Evolutionary conservation across 2,797 vertebrate genomes (phyloP), one percentile per base, ranked within the genome.

Genomic region (Lepus townsendii): DNA sequence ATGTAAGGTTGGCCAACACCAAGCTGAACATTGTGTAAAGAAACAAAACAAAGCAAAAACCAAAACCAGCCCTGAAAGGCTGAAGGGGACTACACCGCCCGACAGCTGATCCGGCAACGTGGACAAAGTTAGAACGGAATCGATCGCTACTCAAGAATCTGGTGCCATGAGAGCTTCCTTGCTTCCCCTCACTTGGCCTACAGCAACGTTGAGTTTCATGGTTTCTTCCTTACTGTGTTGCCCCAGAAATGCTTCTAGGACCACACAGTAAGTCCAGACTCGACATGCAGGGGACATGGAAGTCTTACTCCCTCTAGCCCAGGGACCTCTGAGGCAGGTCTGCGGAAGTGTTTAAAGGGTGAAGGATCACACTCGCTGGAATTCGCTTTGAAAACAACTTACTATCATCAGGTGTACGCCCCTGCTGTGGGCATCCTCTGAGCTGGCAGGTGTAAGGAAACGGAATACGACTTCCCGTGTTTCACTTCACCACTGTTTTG

Each of bases 71-170:
- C 87, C 92, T 94, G 95, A 78, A 91, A 92, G 83, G 65, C 91
- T 91, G 85, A 88, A 93, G 88, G 77, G 50, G 79, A 57, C 38
- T 54, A 19, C 27, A 89, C 27, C 71, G n/a, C 54, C 85, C n/a
- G 60, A 62, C 0, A 50, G 87, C 60, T 79, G 77, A 92, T 54
- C 73, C 85, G 71, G 71, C 27, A 93, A 90, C 69, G 17, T 90
- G 85, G 50, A 89, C 30, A 93, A 88, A 84, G 19, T 95, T 68
- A 95, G 88, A 50, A 83, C 38, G 62, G 80, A 78, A 96, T 93
- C 75, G 7, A 78, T 57, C n/a, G 90, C 72, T 50, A 89, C 65
- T 68, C 79, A 71, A 89, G 83, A 85, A 84, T 35, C 52, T 32
- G 20, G 54, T 78, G 47, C 19, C 47, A 75, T 19, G 7, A 79